Evolutionary conservation across 2,797 vertebrate species (phyloP), one percentile per base, ranked within the genome.

Genomic region (Pipistrellus kuhlii): DNA sequence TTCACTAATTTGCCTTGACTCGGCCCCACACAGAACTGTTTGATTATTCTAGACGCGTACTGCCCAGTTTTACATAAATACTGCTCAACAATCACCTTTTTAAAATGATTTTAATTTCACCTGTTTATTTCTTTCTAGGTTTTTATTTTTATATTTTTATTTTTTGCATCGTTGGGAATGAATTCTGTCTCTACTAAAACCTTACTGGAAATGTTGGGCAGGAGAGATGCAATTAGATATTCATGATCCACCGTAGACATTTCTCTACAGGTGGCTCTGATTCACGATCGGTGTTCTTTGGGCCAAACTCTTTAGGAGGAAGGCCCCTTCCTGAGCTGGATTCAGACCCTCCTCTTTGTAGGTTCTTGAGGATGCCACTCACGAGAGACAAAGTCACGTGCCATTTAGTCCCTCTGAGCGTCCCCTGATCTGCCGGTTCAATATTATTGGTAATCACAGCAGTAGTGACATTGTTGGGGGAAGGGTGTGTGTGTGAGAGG

Each of bases 1-100:
- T 89, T 73, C 14, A 44, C 84, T 89, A 4, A 32, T 94, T 87
- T 48, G 8, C 46, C 81, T 85, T 82, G 27, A 90, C 81, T 68
- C 46, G 35, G 53, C 21, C 72, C 83, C 18, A 9, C 38, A 12
- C 11, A 20, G 25, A 86, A 32, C 53, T n/a, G 0, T 55, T 73
- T 73, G 38, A 4, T 85, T 69, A 77, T 44, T 91, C 90, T 46
- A 27, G 38, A 44, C 75, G 81, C 62, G 5, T 12, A 27, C 27
- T 80, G 75, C 57, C 30, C 59, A 35, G 27, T 23, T 25, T 27
- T 75, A 46, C 75, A 18, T 66, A 13, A 38, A 25, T 68, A 23
- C 17, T 82, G 51, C n/a, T 71, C 5, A 4, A 38, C 32, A 75
- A 38, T 78, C 17, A 15, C 38, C 59, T 90, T 46, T 35, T 46